Conservation (phyloP, 1,140 invertebrate genomes). For the Drosophila bocqueti region DNA sequence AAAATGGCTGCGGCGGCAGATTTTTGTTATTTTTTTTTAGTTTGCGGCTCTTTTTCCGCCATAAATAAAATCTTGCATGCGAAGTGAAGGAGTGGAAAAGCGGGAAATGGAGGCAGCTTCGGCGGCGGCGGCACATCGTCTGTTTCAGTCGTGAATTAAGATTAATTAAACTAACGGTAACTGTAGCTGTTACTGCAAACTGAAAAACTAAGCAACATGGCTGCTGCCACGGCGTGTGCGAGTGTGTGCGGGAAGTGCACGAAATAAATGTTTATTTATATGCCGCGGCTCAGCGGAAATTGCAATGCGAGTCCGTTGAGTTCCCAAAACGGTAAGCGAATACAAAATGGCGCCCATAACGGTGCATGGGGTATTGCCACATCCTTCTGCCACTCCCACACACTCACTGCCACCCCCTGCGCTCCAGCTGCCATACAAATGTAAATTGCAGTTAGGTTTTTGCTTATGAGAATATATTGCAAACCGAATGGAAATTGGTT, state of each 20-base stretch:
- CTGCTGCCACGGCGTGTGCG: conserved; percentile 45
- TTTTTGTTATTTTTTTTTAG: conserved; percentile 14
- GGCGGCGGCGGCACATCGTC: conserved; percentile 48
- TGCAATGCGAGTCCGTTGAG: conserved; percentile 63
- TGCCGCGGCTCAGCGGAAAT: conserved; percentile 72
- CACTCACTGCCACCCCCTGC: neutral
- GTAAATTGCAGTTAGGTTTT: conserved; percentile 48
- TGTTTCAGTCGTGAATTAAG: conserved; percentile 79
- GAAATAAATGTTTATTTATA: conserved; percentile 83
- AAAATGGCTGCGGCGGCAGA: conserved; percentile 53
- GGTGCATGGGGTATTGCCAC: conserved; percentile 59
- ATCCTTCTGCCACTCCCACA: neutral
- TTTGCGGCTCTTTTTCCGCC: conserved; percentile 37
- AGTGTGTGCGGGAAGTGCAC: conserved; percentile 58
- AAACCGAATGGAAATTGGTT: conserved; percentile 49
- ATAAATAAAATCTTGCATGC: conserved; percentile 81
- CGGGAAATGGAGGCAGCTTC: conserved; percentile 13
- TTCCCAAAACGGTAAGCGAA: conserved; percentile 61
- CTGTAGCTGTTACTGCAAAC: conserved; percentile 66
- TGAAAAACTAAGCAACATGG: conserved; percentile 69
- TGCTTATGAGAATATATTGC: conserved; percentile 48
- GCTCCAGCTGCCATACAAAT: conserved; percentile 36
- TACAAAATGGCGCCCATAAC: conserved; percentile 78
- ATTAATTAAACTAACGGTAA: conserved; percentile 82
- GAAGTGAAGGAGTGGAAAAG: conserved; percentile 54